Percentiles rank a stretch among this genome's conserved stretches.
Conservation (phyloP, 2,888 invertebrate species). For the Heterodera filipjevi region DNA sequence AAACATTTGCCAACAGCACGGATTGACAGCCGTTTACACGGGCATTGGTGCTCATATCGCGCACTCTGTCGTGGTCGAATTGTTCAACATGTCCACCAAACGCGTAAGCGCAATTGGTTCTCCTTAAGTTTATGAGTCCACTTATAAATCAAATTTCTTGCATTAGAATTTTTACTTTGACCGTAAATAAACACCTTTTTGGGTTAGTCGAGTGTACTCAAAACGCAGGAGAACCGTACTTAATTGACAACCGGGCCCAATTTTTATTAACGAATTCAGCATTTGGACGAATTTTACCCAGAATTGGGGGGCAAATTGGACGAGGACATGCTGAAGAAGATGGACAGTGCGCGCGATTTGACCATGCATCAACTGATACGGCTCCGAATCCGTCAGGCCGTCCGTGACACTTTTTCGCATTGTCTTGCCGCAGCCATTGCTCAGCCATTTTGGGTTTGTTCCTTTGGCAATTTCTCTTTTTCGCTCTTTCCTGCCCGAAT, state of each 20-base stretch:
- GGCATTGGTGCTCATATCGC: conserved; percentile 57
- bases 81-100: conserved; percentile 37
- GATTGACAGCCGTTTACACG: conserved; percentile 52
- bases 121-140: no score
- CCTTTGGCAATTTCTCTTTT: conserved; percentile 23
- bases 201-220: no score
- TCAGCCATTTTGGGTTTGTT: conserved; percentile 81
- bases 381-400: conserved; percentile 50
- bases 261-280: conserved; percentile 43
- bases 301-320: conserved; percentile 58
- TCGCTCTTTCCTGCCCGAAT: not conserved
- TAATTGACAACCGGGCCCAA: no score
- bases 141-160: no score
- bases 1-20: conserved; percentile 52
- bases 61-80: conserved; percentile 46
- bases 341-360: conserved; percentile 42
- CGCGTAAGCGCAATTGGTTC: conserved; percentile 32
- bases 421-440: conserved; percentile 79
- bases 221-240: no score
- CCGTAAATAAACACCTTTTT: no score
- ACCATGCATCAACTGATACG: conserved; percentile 23
- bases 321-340: conserved; percentile 51
- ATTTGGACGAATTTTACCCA: conserved; percentile 57
- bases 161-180: no score
- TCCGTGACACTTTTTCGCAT: conserved; percentile 73